Evolutionary conservation across 64 coral and sea anemone species (phyloP), one percentile per base, ranked within the genome.

Genomic region (Dendrophyllia cribrosa): DNA sequence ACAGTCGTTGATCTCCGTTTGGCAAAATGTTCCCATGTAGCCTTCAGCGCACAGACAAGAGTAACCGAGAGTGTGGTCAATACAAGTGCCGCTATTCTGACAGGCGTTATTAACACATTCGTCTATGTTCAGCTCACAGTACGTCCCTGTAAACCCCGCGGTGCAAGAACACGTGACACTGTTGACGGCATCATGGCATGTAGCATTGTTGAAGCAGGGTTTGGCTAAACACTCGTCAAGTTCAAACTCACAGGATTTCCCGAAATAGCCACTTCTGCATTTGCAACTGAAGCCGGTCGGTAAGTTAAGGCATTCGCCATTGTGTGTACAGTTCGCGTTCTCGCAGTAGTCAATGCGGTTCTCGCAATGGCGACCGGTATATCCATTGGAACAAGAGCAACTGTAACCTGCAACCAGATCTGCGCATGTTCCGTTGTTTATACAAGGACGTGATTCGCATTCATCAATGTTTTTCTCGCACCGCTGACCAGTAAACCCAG

Each of bases 1-100:
- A 51, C 88, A 90, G 15, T 90, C 76, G 21, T 90, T 24, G 72
- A 90, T 90, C 59, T 90, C 88, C 4, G 74, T 68, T 59, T 90
- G 53, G 25, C 88, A 90, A 49, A 68, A 90, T 26, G 61, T 79
- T 24, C 88, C 88, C 43, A 44, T 90, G 62, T 70, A 90, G n/a
- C 76, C 88, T 47, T 21, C 66, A 14, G 88, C 24, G 20, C 88
- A 89, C 0, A 51, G 20, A 53, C 88, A 89, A 17, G 43, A 49
- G 53, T 77, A 89, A 24, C 72, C 51, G 13, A 75, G 59, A 24
- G 66, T 51, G 2, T 64, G 75, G 45, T 89, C 76, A 10, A 76
- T 19, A 70, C 88, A 89, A 23, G 5, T 79, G 21, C 74, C 88
- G 34, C 53, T 68, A 70, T 89, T 89, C 16, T 45, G 24, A 58